These are phyloP conservation scores for Sebastes oblongus DNA, from an alignment of 2,797 vertebrate species.

Conservation along the genomic window DNA sequence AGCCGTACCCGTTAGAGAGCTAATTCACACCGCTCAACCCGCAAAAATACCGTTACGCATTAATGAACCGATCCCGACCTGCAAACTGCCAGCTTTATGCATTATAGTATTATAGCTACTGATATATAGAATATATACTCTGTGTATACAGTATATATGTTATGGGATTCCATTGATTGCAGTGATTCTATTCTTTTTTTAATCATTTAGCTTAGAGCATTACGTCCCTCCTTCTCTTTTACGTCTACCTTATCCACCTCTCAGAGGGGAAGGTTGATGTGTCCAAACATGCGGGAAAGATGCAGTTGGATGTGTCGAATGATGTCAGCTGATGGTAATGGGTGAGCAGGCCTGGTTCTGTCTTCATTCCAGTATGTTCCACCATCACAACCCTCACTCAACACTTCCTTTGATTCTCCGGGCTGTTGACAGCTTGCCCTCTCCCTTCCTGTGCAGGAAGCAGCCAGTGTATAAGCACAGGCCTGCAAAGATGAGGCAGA, in stretches of 20 bases:
- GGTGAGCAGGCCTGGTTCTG: neutral
- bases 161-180: neutral
- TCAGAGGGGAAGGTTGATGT: neutral
- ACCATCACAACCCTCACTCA: neutral
- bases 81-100: too few species aligned
- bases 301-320: neutral
- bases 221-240: neutral
- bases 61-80: too few species aligned
- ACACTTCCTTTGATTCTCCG: conserved; percentile 19
- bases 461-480: conserved; percentile 18
- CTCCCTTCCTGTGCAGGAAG: conserved; percentile 31
- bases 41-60: too few species aligned
- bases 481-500: conserved; percentile 49
- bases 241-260: neutral
- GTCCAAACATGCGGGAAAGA: neutral
- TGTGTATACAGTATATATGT: too few species aligned
- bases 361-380: neutral
- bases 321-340: neutral
- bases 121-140: too few species aligned
- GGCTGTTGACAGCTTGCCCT: conserved; percentile 33
- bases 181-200: neutral
- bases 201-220: neutral
- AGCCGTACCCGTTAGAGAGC: too few species aligned
- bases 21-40: too few species aligned
- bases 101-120: too few species aligned